Evolutionary conservation across 2,888 invertebrate genomes (phyloP).

Genomic region (Coenonympha glycerion): DNA sequence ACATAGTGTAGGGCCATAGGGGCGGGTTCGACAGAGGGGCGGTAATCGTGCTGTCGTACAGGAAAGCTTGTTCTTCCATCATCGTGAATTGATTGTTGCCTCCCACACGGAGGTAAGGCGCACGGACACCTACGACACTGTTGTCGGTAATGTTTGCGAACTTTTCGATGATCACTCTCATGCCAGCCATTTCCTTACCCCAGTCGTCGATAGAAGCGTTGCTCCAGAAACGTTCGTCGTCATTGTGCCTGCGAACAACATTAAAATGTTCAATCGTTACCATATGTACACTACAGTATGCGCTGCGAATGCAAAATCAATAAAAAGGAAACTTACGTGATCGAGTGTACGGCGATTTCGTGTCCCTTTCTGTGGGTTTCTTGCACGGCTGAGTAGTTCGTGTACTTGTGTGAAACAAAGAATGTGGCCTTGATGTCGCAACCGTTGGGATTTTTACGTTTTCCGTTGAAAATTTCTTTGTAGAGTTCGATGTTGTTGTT

Average conservation of each 20-base stretch:
- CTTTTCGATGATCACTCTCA: constrained; percentile 92
- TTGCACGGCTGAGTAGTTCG: constrained; percentile 94
- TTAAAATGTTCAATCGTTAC: too few species aligned
- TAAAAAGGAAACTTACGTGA: constrained; percentile 81
- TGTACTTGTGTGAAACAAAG: constrained; percentile 95
- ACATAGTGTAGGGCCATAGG: constrained; percentile 98
- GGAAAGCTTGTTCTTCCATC: constrained; percentile 97
- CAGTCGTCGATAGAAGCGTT: constrained; percentile 93
- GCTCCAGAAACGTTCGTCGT: constrained; percentile 94
- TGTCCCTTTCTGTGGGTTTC: constrained; percentile 94
- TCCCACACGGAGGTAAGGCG: constrained; percentile 92
- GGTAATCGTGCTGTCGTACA: constrained; percentile 96
- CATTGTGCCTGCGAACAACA: constrained; percentile 83
- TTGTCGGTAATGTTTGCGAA: constrained; percentile 93
- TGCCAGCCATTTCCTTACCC: constrained; percentile 97
- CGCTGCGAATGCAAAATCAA: not conserved
- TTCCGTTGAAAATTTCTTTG: constrained; percentile 92
- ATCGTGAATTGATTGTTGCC: constrained; percentile 98
- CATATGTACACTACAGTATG: too few species aligned
- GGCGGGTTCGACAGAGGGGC: constrained; percentile 93
- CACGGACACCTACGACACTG: constrained; percentile 92
- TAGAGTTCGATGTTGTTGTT: constrained; percentile 96
- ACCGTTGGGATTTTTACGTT: constrained; percentile 93
- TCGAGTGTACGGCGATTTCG: constrained; percentile 94
- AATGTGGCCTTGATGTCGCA: constrained; percentile 94